Conservation (phyloP, 92 coral and sea anemone genomes). For the Nematostella vectensis region DNA sequence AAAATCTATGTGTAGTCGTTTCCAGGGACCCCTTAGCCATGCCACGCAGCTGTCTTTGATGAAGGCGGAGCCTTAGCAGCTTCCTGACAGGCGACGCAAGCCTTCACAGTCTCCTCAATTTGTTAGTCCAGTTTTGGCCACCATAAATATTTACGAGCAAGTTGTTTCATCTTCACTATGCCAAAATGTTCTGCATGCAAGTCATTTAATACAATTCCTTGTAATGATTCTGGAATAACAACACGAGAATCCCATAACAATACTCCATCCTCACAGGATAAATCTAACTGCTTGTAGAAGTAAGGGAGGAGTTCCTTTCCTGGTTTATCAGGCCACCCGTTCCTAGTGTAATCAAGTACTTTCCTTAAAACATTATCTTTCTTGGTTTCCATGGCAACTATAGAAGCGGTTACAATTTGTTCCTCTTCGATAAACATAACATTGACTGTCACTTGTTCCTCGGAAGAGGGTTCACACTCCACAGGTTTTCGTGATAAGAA, state of each 20-base stretch:
- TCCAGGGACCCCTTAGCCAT: too few species aligned
- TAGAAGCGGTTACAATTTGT: slow-evolving; percentile 14
- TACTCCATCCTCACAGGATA: slow-evolving; percentile 31
- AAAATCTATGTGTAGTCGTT: too few species aligned
- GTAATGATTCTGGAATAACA: slow-evolving; percentile 12
- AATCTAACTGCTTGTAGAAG: slow-evolving; percentile 20
- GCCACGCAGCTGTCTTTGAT: too few species aligned
- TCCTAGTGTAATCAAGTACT: background rate
- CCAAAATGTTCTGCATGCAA: too few species aligned
- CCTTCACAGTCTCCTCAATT: too few species aligned
- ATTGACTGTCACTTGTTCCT: slow-evolving; percentile 32
- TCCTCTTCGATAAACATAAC: slow-evolving; percentile 30
- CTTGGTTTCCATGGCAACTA: slow-evolving; percentile 30
- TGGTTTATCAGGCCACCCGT: slow-evolving; percentile 30
- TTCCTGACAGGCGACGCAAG: too few species aligned
- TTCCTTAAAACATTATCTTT: slow-evolving; percentile 19
- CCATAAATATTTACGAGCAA: background rate
- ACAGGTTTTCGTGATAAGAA: slow-evolving; percentile 17
- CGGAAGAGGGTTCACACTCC: slow-evolving; percentile 7
- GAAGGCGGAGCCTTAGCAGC: too few species aligned
- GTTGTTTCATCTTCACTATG: background rate
- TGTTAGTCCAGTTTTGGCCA: slow-evolving; percentile 1
- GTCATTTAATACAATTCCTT: slow-evolving; percentile 1
- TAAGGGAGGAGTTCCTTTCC: slow-evolving; percentile 13
- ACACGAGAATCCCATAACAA: slow-evolving; percentile 33